These are phyloP conservation scores for Cyphomyrus discorhynchus DNA, from an alignment of 2,113 vertebrate genomes.

Conservation along the genomic window DNA sequence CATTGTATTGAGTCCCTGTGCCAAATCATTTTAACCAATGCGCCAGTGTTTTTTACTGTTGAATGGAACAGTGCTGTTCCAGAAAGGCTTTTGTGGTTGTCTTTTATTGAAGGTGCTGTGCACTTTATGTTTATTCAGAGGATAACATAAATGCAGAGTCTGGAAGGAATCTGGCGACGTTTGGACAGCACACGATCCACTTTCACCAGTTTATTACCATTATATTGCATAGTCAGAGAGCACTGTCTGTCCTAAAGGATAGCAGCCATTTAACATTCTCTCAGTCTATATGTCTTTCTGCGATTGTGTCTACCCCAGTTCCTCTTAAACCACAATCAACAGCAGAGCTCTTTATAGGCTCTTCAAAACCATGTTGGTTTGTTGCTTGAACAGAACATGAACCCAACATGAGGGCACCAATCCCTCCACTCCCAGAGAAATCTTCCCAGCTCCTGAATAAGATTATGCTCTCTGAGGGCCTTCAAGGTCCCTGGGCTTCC, in stretches of 20 bases:
- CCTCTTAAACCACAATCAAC: neutral
- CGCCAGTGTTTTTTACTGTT: neutral
- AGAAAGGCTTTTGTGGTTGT: constrained; percentile 9
- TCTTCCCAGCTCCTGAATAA: constrained; percentile 16
- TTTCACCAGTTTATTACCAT: neutral
- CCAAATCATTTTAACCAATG: neutral
- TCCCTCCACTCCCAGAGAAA: neutral
- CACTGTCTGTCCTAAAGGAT: neutral
- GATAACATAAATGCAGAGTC: constrained; percentile 9
- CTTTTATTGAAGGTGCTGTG: constrained; percentile 12
- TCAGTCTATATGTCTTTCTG: neutral
- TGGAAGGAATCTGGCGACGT: constrained; percentile 1
- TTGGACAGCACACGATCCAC: constrained; percentile 22
- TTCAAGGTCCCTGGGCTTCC: neutral
- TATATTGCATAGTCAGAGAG: constrained; percentile 11
- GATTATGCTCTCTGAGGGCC: neutral
- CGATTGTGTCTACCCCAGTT: neutral
- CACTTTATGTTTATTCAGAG: constrained; percentile 7
- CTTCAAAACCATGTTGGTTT: neutral
- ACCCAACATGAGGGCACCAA: neutral
- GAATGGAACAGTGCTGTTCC: constrained; percentile 3
- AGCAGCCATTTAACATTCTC: neutral
- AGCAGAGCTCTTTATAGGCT: neutral
- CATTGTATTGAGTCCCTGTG: neutral
- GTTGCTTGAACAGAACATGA: neutral